Evolutionary conservation across 2,888 invertebrate genomes (phyloP), one percentile per base, ranked within the genome.

Genomic region (Drosophila sordidula): DNA sequence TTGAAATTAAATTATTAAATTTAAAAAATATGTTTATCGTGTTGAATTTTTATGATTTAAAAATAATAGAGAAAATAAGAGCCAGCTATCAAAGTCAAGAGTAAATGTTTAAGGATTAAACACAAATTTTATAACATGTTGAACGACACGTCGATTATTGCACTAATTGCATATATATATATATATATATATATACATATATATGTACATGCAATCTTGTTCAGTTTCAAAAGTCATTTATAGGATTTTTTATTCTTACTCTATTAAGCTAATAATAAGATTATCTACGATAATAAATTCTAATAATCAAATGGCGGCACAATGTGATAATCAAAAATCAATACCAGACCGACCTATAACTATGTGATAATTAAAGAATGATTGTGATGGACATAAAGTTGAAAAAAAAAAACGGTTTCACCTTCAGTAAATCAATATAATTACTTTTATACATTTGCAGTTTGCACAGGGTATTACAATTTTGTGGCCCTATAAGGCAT

Each of bases 311-410:
- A 34, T 12, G 12, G 34, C 1, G 12, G 4, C 34, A 34, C 34
- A 12, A 34, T 11, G 34, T 34, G 34, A 39, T 16, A 16, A 39
- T 16, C 8, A 39, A 16, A 16, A 39, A 16, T 39, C 11, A 34
- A 34, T 29, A 29, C 29, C 3, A 34, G 11, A 16, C 4, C 25
- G 11, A 16, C 4, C 25, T 5, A 12, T 44, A 54, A 25, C 22
- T 5, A 54, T 26, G 34, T 44, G 54, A 5, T 16, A 54, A 44
- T 34, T 25, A 11, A 25, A 34, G 22, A 44, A 44, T 44, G 22
- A 34, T 54, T 9, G 34, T 54, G 32, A 34, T 18, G 4, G 3
- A 29, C 51, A 18, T 29, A 41, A 16, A 9, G 4, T 39, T 29
- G 12, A 11, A 11, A 34, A 11, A 11, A 26, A 39, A 16, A 11